Evolutionary conservation across 2,888 invertebrate species (phyloP), one percentile per base, ranked within the genome.

Genomic region (Napeogenes inachia): DNA sequence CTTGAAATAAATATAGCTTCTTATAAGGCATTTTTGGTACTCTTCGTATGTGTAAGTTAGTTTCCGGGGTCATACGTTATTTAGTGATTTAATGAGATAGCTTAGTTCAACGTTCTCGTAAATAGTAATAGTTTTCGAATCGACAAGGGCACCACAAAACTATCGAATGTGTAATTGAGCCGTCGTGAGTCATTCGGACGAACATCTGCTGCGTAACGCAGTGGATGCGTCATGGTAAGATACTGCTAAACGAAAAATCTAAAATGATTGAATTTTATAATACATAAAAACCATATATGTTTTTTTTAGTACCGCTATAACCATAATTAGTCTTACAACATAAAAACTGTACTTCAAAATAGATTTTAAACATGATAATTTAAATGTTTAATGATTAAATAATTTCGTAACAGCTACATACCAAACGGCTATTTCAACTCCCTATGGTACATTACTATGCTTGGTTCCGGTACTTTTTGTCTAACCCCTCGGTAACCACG

Each of bases 121-220:
- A 76, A 77, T 68, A 63, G 60, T 73, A 74, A 78, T 77, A 71
- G 79, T 80, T 80, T 77, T 78, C 72, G 73, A 74, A 82, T 84
- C 79, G 77, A 75, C 74, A 72, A 73, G 71, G 74, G 75, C 72
- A 71, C 70, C 79, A 84, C 84, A 83, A 84, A 88, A 87, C 86
- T 85, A 82, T 88, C 87, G 87, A 88, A 88, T 86, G 81, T 86
- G 89, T 89, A 89, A 89, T 89, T 87, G 89, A 89, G 89, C 84
- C 86, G 85, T 88, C 79, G 85, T 89, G 89, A 89, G 81, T 89
- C 88, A 89, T 82, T 75, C 78, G 68, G 67, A 62, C 69, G 78
- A 83, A 85, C 89, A 89, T 89, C 89, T 89, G 89, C 84, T 81
- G 75, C 74, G 78, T 75, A 75, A 77, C 73, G 77, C 77, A 70